Base-by-base conservation (phyloP, 2,797 vertebrate genomes). In the Harpagifer antarcticus region DNA sequence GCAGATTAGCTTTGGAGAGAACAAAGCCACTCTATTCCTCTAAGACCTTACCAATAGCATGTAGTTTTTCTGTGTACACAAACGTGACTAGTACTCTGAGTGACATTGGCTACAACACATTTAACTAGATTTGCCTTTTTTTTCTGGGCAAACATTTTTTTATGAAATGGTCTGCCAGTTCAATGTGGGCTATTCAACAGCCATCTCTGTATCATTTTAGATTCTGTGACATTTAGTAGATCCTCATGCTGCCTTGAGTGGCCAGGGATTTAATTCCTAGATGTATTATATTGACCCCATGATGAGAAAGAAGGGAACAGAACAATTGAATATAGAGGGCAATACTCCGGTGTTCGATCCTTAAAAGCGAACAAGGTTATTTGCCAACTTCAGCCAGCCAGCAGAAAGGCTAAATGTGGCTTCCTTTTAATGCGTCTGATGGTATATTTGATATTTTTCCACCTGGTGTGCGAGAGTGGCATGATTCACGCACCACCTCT, bases 401-500 rank as follows among this genome's bases (percentile, higher is more conserved):
- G 67, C 48, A 4, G 0, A 19, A 10, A 40, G 33, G 55, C 76
- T 76, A 72, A 82, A 87, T 84, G 62, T 20, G 72, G 52, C 69
- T 66, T 74, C 19, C 72, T 84, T 82, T 81, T 55, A 67, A 63
- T 33, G 20, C 14, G 16, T 72, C 60, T 64, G 56, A 66, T 75
- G 70, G 65, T 87, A 75, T 86, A 86, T 91, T 60, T 27, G 72
- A 69, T 58, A n/a, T 83, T 81, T 79, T 84, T 90, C 80, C 83
- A 92, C 84, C 89, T 89, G 85, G 80, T 89, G 88, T 72, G 84
- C 86, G 77, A 67, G 79, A 84, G 71, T 72, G 86, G 78, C 84
- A 81, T 92, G 91, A 92, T 90, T 92, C 88, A 93, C 86, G 74
- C 88, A 87, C 78, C 87, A 89, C 84, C 86, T 86, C 87, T 87